A percentile compares a stretch with the other conserved stretches of the same genome.
Evolutionary conservation across 2,888 invertebrate genomes (phyloP).

Genomic region (Leptodirus hochenwartii): DNA sequence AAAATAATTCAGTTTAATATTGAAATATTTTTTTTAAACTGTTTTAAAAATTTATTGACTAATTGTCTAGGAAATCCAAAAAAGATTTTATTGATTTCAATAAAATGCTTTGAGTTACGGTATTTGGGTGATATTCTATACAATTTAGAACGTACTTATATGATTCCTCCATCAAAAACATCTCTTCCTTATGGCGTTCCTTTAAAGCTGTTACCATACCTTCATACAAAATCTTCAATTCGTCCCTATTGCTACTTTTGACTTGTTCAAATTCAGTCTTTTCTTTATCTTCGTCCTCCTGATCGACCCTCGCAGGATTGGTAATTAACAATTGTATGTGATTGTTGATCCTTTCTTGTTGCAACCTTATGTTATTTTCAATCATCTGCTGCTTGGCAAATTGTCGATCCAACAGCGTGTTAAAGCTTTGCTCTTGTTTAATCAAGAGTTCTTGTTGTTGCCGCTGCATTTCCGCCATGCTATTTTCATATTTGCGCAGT

Average conservation of each 20-base stretch:
- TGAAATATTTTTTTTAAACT: too few relatives aligned
- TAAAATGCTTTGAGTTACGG: too few relatives aligned
- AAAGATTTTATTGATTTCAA: too few relatives aligned
- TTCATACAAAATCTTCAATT: constrained; percentile 17
- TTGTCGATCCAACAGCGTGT: constrained; percentile 33
- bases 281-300: constrained; percentile 14
- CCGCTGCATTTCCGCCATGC: constrained; percentile 35
- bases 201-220: constrained; percentile 32
- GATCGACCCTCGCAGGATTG: constrained; percentile 14
- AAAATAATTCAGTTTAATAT: constrained; percentile 5
- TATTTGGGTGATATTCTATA: too few relatives aligned
- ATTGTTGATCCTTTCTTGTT: constrained; percentile 40
- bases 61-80: too few relatives aligned
- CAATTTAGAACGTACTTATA: constrained; percentile 31
- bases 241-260: constrained; percentile 16
- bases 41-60: too few relatives aligned
- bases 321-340: constrained; percentile 34
- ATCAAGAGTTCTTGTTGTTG: constrained; percentile 33
- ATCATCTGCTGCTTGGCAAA: constrained; percentile 36
- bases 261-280: constrained; percentile 26
- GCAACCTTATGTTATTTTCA: constrained; percentile 37
- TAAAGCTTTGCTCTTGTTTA: constrained; percentile 35
- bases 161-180: constrained; percentile 41
- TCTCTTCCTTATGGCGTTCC: constrained; percentile 40
- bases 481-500: constrained; percentile 42